A percentile compares a stretch with the other conserved stretches of the same genome.
These are phyloP conservation scores for Xylocopa sonorina DNA, from an alignment of 1,140 invertebrate genomes.

Conservation along the genomic window DNA sequence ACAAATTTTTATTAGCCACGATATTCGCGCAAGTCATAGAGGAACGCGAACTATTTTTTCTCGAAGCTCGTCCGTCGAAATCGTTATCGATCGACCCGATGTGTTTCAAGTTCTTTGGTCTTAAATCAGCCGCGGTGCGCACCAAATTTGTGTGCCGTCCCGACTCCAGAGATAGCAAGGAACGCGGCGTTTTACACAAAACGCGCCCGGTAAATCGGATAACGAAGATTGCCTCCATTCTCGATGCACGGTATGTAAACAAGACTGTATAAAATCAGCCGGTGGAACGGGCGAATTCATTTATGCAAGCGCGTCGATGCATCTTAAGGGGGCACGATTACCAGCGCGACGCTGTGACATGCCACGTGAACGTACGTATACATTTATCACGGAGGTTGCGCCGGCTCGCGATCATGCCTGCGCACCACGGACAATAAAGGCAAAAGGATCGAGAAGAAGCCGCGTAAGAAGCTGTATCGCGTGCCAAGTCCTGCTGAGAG, in stretches of 20 bases:
- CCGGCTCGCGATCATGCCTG: conserved; percentile 26
- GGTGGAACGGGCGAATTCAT: conserved; percentile 40
- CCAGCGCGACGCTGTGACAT: conserved; percentile 28
- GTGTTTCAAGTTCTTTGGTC: no score
- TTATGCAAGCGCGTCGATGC: conserved; percentile 43
- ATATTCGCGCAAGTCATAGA: no score
- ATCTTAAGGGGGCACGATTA: conserved; percentile 32
- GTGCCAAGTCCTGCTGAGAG: conserved; percentile 63
- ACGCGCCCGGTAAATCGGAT: conserved; percentile 4
- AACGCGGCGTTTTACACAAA: conserved; percentile 11
- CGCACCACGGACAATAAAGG: conserved; percentile 55
- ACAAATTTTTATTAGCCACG: no score
- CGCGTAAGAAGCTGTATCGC: conserved; percentile 63
- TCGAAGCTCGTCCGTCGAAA: no score
- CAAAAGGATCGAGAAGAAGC: conserved; percentile 50
- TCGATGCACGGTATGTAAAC: conserved; percentile 36
- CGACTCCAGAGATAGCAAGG: neutral
- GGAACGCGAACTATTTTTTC: no score
- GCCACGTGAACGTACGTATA: conserved; percentile 10
- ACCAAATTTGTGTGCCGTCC: neutral
- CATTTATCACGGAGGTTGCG: conserved; percentile 28
- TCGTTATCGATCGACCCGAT: no score
- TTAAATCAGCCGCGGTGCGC: no score
- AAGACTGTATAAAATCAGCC: conserved; percentile 33
- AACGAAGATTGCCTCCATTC: conserved; percentile 29